Conservation (phyloP, 2,113 vertebrate genomes). For the Sylvilagus bachmani region DNA sequence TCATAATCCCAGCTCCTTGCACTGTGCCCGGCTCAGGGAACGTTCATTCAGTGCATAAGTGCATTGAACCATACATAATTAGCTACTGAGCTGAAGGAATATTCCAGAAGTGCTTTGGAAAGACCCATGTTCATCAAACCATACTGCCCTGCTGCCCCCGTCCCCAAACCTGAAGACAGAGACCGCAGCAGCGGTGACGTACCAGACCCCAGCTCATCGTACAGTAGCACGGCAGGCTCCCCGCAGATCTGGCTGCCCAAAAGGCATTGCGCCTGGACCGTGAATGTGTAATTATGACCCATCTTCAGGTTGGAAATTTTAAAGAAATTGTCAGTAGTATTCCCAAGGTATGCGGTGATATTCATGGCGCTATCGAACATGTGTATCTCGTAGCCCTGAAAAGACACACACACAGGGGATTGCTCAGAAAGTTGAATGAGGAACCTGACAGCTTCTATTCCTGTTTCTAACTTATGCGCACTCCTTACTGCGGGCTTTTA, state of each 20-base stretch:
- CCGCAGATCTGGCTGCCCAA: conserved; percentile 95
- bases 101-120: neutral
- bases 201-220: conserved; percentile 91
- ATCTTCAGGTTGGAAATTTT: conserved; percentile 93
- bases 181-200: neutral
- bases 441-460: neutral
- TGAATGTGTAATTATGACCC: conserved; percentile 97
- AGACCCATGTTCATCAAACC: neutral
- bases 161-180: neutral
- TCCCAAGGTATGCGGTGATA: conserved; percentile 92
- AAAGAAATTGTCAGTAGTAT: conserved; percentile 97
- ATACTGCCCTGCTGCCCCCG: fast-evolving
- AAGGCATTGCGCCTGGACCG: conserved; percentile 94
- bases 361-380: conserved; percentile 94
- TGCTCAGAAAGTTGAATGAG: neutral
- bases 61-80: neutral
- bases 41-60: neutral
- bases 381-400: conserved; percentile 96
- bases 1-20: neutral
- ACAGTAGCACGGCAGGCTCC: conserved; percentile 93
- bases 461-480: neutral
- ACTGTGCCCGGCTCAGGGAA: neutral
- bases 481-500: neutral
- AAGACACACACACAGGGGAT: conserved; percentile 14
- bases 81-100: neutral